Conservation (phyloP, 2,797 vertebrate species). For the Clarias platycephalus region DNA sequence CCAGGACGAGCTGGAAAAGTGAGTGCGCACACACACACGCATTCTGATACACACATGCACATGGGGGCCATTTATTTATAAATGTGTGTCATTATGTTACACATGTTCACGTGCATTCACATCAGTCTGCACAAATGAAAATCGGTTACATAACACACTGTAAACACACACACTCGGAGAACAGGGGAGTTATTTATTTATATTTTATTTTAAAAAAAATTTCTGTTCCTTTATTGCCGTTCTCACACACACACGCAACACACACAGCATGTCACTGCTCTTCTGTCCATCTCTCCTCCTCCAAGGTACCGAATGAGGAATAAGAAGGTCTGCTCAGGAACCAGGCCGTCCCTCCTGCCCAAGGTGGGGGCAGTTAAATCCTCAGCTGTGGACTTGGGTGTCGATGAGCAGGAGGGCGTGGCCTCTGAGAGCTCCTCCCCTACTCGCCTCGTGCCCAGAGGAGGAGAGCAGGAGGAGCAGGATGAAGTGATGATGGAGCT, state of each 20-base stretch:
- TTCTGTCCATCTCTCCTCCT: constrained; percentile 2
- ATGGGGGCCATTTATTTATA: neutral
- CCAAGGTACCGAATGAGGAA: constrained; percentile 89
- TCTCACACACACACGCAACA: neutral
- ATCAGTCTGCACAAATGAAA: neutral
- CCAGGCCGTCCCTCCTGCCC: constrained; percentile 82
- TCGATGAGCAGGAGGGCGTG: constrained; percentile 78
- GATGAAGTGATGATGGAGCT: constrained; percentile 83
- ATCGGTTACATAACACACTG: neutral
- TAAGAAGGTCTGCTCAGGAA: constrained; percentile 87
- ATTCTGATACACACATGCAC: neutral
- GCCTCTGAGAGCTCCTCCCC: constrained; percentile 74
- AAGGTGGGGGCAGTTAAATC: constrained; percentile 81
- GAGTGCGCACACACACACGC: constrained; percentile 59
- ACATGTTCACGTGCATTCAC: neutral
- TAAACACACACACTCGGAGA: neutral
- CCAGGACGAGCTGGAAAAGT: constrained; percentile 97
- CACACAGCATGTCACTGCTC: neutral
- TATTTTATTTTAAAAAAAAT: too few relatives aligned
- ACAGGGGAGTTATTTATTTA: too few relatives aligned
- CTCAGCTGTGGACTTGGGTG: constrained; percentile 69
- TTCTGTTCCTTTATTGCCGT: neutral
- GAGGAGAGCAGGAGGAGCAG: constrained; percentile 74
- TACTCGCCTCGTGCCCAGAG: constrained; percentile 84
- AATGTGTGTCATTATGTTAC: neutral